phyloP scores from a whole-genome alignment of 2,888 invertebrate genomes.

The Tanytarsus gracilentus region DNA sequence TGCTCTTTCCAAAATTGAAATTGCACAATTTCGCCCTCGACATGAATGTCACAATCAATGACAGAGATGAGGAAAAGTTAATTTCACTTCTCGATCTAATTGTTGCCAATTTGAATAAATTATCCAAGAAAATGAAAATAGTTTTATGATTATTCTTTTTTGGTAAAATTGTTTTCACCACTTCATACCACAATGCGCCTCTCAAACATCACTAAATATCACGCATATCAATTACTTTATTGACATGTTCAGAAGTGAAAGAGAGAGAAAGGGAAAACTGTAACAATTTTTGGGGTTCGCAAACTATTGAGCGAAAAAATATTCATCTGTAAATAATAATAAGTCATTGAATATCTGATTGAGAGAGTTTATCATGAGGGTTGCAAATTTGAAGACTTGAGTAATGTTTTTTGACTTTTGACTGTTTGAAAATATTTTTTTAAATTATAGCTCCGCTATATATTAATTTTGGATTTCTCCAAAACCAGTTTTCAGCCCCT shows the following conservation, averaged over 20 bases:
- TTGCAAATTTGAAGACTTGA: too few relatives aligned
- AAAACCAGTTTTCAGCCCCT: too few relatives aligned
- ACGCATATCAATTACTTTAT: constrained; percentile 17
- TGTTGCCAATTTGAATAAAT: constrained; percentile 26
- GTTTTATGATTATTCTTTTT: not conserved
- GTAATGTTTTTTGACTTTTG: too few relatives aligned
- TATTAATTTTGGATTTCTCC: too few relatives aligned
- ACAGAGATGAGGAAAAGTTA: constrained; percentile 10
- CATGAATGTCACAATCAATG: too few relatives aligned
- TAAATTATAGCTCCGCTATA: too few relatives aligned
- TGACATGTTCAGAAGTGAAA: constrained; percentile 6
- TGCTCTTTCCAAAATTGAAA: not conserved
- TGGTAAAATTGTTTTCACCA: not conserved
- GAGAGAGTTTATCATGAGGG: too few relatives aligned
- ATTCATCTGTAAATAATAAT: constrained; percentile 25
- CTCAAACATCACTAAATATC: not conserved
- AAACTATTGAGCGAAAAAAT: constrained; percentile 4
- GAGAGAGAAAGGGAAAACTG: not conserved
- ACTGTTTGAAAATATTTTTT: too few relatives aligned
- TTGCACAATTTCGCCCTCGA: not conserved
- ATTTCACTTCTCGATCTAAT: constrained; percentile 14
- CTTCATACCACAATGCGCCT: not conserved
- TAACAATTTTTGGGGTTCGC: not conserved
- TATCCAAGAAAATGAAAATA: not conserved
- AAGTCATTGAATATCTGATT: constrained; percentile 27